Evolutionary conservation across 2,797 vertebrate genomes (phyloP).

Genomic region (Phoebastria nigripes): DNA sequence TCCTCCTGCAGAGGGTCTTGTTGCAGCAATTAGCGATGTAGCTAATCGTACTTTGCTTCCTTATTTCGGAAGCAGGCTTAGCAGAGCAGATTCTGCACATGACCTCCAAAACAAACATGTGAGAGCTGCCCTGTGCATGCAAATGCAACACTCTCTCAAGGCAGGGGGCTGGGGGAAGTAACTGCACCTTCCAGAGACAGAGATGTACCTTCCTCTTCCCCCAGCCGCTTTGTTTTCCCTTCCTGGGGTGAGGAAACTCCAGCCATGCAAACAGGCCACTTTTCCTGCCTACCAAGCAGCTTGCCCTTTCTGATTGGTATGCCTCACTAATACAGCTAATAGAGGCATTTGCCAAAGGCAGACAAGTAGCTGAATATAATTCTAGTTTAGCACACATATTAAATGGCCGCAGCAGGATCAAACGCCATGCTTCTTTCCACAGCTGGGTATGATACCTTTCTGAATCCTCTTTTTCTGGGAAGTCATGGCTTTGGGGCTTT

Average conservation of each 20-base stretch:
- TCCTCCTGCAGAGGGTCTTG: background rate
- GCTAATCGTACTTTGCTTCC: background rate
- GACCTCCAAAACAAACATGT: background rate
- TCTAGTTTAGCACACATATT: background rate
- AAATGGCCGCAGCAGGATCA: background rate
- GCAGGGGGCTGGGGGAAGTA: background rate
- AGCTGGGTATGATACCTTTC: background rate
- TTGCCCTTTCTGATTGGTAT: background rate
- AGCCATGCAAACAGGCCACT: background rate
- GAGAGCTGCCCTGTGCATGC: background rate
- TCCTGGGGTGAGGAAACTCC: background rate
- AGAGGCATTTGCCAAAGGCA: background rate
- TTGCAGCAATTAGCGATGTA: background rate
- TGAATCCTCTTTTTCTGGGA: background rate
- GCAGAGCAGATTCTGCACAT: background rate
- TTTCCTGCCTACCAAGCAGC: background rate
- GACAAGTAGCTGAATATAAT: background rate
- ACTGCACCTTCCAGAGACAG: background rate
- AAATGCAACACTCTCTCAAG: background rate
- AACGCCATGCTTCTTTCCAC: background rate
- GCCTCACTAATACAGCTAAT: background rate
- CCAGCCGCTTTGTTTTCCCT: background rate
- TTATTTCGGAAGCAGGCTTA: background rate
- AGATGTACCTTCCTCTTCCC: background rate
- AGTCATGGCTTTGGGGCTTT: background rate